Conservation (phyloP, 2,888 invertebrate genomes). For the Tachina fera region DNA sequence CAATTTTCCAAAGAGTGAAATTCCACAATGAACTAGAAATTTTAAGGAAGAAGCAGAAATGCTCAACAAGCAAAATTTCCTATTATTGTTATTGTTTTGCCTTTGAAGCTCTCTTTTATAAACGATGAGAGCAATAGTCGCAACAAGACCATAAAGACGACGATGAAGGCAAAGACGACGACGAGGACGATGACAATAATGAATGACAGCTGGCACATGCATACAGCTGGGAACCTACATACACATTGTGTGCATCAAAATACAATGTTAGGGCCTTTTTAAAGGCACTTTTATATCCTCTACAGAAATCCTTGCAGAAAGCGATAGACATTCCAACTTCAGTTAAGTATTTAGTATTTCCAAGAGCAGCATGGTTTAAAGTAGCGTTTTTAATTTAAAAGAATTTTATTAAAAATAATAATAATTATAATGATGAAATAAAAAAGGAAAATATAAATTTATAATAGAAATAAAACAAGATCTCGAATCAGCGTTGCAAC, state of each 20-base stretch:
- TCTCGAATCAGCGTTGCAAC: too few relatives aligned
- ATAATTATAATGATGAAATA: too few relatives aligned
- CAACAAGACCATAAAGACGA: conserved; percentile 23
- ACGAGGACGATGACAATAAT: conserved; percentile 38
- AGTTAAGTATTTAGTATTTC: too few relatives aligned
- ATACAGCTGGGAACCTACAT: conserved; percentile 41
- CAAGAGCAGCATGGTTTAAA: too few relatives aligned
- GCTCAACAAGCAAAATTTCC: conserved; percentile 63
- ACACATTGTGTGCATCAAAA: not conserved
- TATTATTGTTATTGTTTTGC: not conserved
- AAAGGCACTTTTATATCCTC: too few relatives aligned
- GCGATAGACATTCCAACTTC: too few relatives aligned
- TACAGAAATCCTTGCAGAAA: too few relatives aligned
- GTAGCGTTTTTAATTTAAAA: too few relatives aligned
- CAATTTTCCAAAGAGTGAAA: conserved; percentile 53
- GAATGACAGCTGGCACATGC: conserved; percentile 64
- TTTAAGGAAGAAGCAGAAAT: conserved; percentile 11
- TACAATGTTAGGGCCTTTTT: too few relatives aligned
- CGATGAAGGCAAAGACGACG: conserved; percentile 17
- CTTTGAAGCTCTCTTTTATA: conserved; percentile 17
- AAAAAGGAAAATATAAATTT: too few relatives aligned
- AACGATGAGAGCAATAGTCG: conserved; percentile 16
- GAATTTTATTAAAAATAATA: too few relatives aligned
- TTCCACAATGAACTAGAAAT: conserved; percentile 39
- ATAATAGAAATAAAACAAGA: too few relatives aligned